phyloP scores from a whole-genome alignment of 2,113 vertebrate genomes.

The Columbina picui region DNA sequence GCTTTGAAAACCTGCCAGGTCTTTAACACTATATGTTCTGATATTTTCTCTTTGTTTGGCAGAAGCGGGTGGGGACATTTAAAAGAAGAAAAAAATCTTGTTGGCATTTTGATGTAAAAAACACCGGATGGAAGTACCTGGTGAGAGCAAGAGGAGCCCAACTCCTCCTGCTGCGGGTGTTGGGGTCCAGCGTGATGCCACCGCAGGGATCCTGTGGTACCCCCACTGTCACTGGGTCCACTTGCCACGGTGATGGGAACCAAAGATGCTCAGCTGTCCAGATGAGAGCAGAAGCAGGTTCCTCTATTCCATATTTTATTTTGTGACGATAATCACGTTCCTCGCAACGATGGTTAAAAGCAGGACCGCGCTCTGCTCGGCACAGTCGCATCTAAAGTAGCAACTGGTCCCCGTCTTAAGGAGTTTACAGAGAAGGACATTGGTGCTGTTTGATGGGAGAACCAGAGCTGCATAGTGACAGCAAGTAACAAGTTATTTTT shows the following conservation, averaged over 20 bases:
- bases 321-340: not conserved
- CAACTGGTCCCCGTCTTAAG: not conserved
- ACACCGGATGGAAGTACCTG: not conserved
- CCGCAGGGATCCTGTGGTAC: not conserved
- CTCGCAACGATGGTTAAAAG: not conserved
- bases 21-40: not conserved
- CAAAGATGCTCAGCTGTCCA: not conserved
- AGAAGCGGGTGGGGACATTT: not conserved
- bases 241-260: not conserved
- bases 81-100: not conserved
- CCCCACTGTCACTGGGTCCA: rapidly evolving
- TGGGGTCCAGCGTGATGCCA: not conserved
- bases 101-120: not conserved
- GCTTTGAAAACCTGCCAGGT: conserved; percentile 34
- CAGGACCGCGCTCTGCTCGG: not conserved
- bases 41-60: not conserved
- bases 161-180: not conserved
- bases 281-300: not conserved
- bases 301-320: not conserved
- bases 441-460: not conserved
- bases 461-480: not conserved
- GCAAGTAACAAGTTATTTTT: not conserved
- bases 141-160: not conserved
- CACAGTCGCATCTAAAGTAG: not conserved
- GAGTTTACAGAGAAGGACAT: not conserved